A percentile compares a stretch with the other conserved stretches of the same genome.
phyloP scores from a whole-genome alignment of 2,888 invertebrate genomes.

The Gandaritis pyraliata region DNA sequence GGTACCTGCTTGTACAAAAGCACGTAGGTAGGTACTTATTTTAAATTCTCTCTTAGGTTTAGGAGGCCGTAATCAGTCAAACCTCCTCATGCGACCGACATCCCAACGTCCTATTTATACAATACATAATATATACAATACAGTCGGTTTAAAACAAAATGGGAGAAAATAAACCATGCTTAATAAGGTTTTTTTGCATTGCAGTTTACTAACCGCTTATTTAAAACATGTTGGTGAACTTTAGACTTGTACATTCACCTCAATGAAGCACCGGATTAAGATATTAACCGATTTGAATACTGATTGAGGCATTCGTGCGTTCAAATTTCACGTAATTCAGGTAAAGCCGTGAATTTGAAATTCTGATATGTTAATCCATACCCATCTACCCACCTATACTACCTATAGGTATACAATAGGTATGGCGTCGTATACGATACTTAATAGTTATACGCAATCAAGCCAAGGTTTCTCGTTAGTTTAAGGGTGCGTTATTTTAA shows the following conservation, averaged over 20 bases:
- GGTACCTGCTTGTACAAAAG: no score
- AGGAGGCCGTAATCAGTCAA: no score
- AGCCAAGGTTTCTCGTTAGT: slow-evolving; percentile 12
- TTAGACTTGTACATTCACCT: slow-evolving; percentile 17
- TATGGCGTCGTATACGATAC: neutral
- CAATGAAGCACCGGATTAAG: slow-evolving; percentile 44
- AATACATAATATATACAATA: no score
- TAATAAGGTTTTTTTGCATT: no score
- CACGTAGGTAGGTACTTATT: no score
- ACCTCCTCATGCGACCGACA: no score
- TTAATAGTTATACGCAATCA: slow-evolving; percentile 11
- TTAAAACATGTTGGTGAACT: slow-evolving; percentile 1
- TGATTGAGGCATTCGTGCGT: slow-evolving; percentile 45
- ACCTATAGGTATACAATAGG: neutral
- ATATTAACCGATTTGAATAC: slow-evolving; percentile 49
- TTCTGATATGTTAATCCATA: slow-evolving; percentile 34
- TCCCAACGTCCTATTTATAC: no score
- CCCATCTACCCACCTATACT: neutral
- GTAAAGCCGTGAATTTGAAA: slow-evolving; percentile 39
- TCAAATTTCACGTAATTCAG: slow-evolving; percentile 42
- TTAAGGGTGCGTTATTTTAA: no score
- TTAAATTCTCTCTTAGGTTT: no score
- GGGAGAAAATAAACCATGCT: no score
- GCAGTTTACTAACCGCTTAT: neutral
- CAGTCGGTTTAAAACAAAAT: no score